Base-by-base conservation (phyloP, 2,797 vertebrate species). In the Takifugu rubripes region DNA sequence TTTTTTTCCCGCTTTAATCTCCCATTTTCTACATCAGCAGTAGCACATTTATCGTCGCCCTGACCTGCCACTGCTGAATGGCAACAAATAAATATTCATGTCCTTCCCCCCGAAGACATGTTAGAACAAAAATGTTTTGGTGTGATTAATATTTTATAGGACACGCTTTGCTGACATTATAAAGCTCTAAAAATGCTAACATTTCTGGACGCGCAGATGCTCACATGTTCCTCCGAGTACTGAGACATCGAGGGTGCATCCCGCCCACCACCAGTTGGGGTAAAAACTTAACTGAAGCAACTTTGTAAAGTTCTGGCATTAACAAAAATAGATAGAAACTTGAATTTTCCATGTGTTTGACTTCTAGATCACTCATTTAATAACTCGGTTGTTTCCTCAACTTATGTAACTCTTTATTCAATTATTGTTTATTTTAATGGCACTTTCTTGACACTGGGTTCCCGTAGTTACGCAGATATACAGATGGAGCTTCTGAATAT, bases 41-140 rank as follows among this genome's bases (percentile, higher is more conserved):
- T n/a, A 1, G 25, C 15, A 24, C 42, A 68, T 21, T 64, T 21
- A 50, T 25, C 40, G n/a, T 24, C 10, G 25, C 24, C 21, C 7
- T 49, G 36, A 61, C 9, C 47, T n/a, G 21, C 2, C 40, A 24
- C 48, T 50, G 36, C 24, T 25, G 24, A 59, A 52, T 26, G 14
- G 52, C 16, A 5, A 16, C 49, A 25, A 55, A 67, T 56, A 49
- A 17, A 44, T 44, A 16, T 44, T 44, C n/a, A 40, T 40, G 12
- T 10, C 36, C 31, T 21, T 21, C 11, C 31, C 36, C 43, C 43
- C 7, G 6, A 16, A 44, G 43, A 44, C 43, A 44, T 17, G n/a
- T n/a, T 44, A 17, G 43, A 16, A 44, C n/a, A 44, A 44, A 44
- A 44, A 44, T 44, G n/a, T 44, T 44, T 17, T 44, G 43, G 15